These are phyloP conservation scores for Dolichoris vasculosae DNA, from an alignment of 1,140 invertebrate genomes.

Conservation along the genomic window DNA sequence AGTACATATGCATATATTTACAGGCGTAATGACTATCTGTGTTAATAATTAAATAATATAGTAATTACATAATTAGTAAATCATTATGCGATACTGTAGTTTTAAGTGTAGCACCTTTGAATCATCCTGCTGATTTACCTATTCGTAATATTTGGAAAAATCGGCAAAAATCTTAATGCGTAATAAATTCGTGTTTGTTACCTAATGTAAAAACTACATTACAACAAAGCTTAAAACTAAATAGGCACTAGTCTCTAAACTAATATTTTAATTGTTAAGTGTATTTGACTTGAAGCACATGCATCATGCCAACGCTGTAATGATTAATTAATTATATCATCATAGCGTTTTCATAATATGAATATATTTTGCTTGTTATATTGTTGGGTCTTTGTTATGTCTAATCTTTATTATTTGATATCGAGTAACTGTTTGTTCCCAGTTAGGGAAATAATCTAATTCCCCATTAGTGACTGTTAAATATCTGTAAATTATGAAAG, in stretches of 20 bases:
- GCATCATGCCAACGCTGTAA: constrained; percentile 36
- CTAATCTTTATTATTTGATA: constrained; percentile 8
- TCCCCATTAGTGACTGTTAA: constrained; percentile 51
- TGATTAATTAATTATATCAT: constrained; percentile 39
- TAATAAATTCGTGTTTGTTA: constrained; percentile 24
- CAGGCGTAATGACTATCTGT: constrained; percentile 56
- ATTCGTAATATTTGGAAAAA: constrained; percentile 10
- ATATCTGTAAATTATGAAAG: constrained; percentile 45
- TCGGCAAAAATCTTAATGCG: constrained; percentile 6
- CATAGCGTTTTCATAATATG: not conserved
- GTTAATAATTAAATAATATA: constrained; percentile 30
- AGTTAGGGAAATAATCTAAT: constrained; percentile 29
- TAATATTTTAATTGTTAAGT: constrained; percentile 36
- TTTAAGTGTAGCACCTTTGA: constrained; percentile 37
- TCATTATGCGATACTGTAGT: constrained; percentile 15
- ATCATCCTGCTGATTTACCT: constrained; percentile 37
- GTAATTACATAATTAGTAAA: constrained; percentile 37
- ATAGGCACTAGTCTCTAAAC: constrained; percentile 25
- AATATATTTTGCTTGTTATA: constrained; percentile 38
- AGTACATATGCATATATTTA: constrained; percentile 61
- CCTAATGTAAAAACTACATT: constrained; percentile 32
- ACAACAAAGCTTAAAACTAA: constrained; percentile 44
- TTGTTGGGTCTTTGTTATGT: constrained; percentile 13
- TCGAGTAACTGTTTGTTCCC: constrained; percentile 5
- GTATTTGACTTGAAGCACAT: constrained; percentile 40